phyloP scores from a whole-genome alignment of 2,888 invertebrate species.

The Polydrusus tereticollis region DNA sequence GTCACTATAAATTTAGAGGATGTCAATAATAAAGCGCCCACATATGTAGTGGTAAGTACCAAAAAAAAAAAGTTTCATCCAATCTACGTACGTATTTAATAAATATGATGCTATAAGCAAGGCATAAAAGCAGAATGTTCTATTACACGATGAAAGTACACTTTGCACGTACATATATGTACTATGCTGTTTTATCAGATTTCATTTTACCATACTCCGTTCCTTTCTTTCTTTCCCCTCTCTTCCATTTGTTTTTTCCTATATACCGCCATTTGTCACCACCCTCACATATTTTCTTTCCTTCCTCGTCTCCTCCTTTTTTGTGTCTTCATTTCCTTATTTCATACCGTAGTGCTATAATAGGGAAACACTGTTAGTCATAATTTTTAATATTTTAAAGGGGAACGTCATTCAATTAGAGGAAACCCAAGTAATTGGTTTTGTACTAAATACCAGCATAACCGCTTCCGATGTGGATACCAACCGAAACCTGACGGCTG shows the following conservation, averaged over 20 bases:
- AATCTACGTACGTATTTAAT: neutral
- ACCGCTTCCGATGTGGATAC: slow-evolving; percentile 74
- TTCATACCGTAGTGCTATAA: neutral
- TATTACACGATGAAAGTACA: too few species aligned
- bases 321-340: too few species aligned
- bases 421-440: slow-evolving; percentile 70
- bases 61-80: neutral
- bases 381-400: slow-evolving; percentile 41
- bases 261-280: too few species aligned
- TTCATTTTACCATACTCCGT: too few species aligned
- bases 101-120: too few species aligned
- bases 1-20: slow-evolving; percentile 75
- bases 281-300: too few species aligned
- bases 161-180: too few species aligned
- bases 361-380: neutral
- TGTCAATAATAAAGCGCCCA: slow-evolving; percentile 81
- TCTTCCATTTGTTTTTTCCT: too few species aligned
- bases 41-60: slow-evolving; percentile 71
- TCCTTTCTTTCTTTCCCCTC: too few species aligned
- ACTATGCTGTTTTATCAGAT: too few species aligned
- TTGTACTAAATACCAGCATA: slow-evolving; percentile 66
- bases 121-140: too few species aligned
- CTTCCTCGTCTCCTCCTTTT: too few species aligned
- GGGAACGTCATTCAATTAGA: slow-evolving; percentile 65
- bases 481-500: slow-evolving; percentile 70